Evolutionary conservation across 2,113 vertebrate genomes (phyloP).

Genomic region (Rhinogobius similis): DNA sequence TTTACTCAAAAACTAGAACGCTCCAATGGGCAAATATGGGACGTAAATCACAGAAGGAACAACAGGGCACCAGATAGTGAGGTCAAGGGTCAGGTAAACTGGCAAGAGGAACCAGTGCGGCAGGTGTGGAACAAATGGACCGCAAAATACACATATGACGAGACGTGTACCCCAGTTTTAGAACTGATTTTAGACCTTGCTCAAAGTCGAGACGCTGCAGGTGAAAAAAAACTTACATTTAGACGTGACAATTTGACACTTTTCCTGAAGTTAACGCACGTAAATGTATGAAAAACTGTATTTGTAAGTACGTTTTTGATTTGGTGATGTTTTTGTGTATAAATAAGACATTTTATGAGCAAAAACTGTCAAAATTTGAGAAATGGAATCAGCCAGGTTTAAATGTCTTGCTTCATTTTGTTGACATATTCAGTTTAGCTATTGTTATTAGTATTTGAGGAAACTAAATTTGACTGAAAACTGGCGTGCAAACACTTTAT

Average conservation of each 20-base stretch:
- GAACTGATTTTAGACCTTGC: neutral
- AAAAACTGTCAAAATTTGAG: too few relatives aligned
- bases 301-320: too few relatives aligned
- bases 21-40: neutral
- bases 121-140: slow-evolving; percentile 11
- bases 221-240: too few relatives aligned
- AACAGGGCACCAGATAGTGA: slow-evolving; percentile 5
- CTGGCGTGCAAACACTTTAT: too few relatives aligned
- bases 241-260: neutral
- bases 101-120: neutral
- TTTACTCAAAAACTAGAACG: slow-evolving; percentile 5
- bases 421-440: too few relatives aligned
- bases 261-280: neutral
- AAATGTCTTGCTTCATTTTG: too few relatives aligned
- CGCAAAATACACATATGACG: slow-evolving; percentile 9
- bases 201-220: neutral
- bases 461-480: too few relatives aligned
- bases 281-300: too few relatives aligned
- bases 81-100: slow-evolving; percentile 10
- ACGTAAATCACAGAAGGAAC: neutral
- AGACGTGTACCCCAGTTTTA: neutral
- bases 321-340: too few relatives aligned
- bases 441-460: too few relatives aligned
- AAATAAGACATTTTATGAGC: too few relatives aligned
- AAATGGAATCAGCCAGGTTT: too few relatives aligned